A percentile compares a stretch with the other conserved stretches of the same genome.
phyloP scores from a whole-genome alignment of 2,888 invertebrate genomes.

The Salticus scenicus region DNA sequence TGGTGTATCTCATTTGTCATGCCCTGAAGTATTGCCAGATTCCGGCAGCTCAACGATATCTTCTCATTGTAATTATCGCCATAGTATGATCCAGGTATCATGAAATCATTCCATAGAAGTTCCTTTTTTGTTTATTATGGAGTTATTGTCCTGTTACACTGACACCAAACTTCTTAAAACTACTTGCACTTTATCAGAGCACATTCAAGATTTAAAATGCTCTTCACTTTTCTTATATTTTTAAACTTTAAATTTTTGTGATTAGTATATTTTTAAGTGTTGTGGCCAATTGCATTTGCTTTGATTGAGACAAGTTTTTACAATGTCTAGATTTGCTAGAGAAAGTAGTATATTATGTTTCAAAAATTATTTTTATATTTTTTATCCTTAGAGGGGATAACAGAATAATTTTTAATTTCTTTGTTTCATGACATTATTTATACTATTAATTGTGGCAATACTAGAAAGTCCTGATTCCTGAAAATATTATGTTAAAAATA shows the following conservation, averaged over 20 bases:
- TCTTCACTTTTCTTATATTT: not conserved
- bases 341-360: no score
- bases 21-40: conserved; percentile 36
- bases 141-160: conserved; percentile 13
- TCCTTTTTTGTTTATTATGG: conserved; percentile 28
- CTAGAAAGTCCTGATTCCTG: no score
- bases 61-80: conserved; percentile 62
- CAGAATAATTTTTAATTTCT: not conserved
- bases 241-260: not conserved
- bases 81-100: conserved; percentile 69
- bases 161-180: conserved; percentile 1
- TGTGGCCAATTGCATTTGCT: not conserved
- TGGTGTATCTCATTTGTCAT: conserved; percentile 40
- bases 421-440: no score
- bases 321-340: no score
- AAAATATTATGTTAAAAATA: no score
- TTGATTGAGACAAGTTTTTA: conserved; percentile 1
- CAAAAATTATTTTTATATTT: no score
- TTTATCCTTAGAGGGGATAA: no score
- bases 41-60: conserved; percentile 22
- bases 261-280: not conserved
- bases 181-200: conserved; percentile 13
- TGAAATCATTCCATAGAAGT: conserved; percentile 60
- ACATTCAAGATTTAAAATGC: not conserved
- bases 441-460: no score